Base-by-base conservation (phyloP, 1,140 invertebrate genomes). In the Pachyrhynchus sulphureomaculatus region DNA sequence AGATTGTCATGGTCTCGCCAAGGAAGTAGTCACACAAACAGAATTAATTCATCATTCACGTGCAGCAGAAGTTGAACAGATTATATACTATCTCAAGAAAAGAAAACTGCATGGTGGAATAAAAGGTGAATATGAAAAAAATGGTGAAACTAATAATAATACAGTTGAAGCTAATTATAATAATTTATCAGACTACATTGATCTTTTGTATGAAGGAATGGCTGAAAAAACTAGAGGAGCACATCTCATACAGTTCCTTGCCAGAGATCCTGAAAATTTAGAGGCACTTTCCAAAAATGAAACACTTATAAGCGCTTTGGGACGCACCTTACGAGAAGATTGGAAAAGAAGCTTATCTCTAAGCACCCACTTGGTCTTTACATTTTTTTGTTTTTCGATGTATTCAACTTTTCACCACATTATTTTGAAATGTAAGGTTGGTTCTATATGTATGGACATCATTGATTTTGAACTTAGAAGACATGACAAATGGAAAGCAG, bases 331-430 rank as follows among this genome's bases (percentile, higher is more conserved):
- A 33, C 82, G 96, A 69, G 97, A 99, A 82, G 96, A 99, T 79
- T 98, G 95, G 89, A 92, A 91, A 78, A 88, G 91, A 73, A 98
- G 93, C 75, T 89, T 98, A 69, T 95, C 98, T 76, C 77, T 99
- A 23, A 95, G 93, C 53, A 97, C 92, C 67, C 97, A 98, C 77
- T 95, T 99, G 72, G 89, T 98, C 61, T 95, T 95, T 74, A 92
- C 94, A 64, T 99, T 99, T 79, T 95, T 96, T 74, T 97, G 93
- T 75, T 96, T 99, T 76, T 98, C 96, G 9, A 91, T 91, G n/a
- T 99, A 96, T 75, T 88, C 89, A 66, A 88, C 94, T 72, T 99
- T 99, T 80, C 96, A 99, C 77, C 86, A 88, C 32, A 86, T 98
- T 9, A 91, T 99, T 44, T 81, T 90, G 9, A 90, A 93, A 70